Evolutionary conservation across 2,888 invertebrate species (phyloP).

Genomic region (Amphiduros pacificus): DNA sequence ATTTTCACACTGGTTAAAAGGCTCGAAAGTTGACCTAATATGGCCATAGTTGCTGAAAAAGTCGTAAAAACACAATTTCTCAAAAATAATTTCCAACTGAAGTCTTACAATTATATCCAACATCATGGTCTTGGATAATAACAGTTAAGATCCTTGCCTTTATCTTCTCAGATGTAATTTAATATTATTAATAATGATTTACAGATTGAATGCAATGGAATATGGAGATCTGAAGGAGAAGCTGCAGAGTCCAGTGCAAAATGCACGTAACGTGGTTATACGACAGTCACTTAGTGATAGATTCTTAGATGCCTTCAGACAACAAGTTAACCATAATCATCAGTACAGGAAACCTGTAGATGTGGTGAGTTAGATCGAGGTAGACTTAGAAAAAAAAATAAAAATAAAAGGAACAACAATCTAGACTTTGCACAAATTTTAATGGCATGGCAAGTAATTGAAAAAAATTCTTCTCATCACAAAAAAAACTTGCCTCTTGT

Average conservation of each 20-base stretch:
- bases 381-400: too few species aligned
- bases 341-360: conserved; percentile 36
- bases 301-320: conserved; percentile 81
- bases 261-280: conserved; percentile 73
- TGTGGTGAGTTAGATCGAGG: too few species aligned
- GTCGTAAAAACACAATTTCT: too few species aligned
- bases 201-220: conserved; percentile 71
- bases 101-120: too few species aligned
- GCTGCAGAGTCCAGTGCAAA: conserved; percentile 69
- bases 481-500: background rate
- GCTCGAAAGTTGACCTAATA: too few species aligned
- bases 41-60: too few species aligned
- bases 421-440: too few species aligned
- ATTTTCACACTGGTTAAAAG: too few species aligned
- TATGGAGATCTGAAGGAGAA: conserved; percentile 77
- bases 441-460: background rate
- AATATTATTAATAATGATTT: background rate
- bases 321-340: conserved; percentile 63
- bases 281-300: conserved; percentile 79
- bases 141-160: too few species aligned
- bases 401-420: too few species aligned
- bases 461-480: background rate
- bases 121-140: too few species aligned
- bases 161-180: background rate
- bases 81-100: too few species aligned